phyloP scores from a whole-genome alignment of 2,888 invertebrate genomes.

The Glomeris marginata region DNA sequence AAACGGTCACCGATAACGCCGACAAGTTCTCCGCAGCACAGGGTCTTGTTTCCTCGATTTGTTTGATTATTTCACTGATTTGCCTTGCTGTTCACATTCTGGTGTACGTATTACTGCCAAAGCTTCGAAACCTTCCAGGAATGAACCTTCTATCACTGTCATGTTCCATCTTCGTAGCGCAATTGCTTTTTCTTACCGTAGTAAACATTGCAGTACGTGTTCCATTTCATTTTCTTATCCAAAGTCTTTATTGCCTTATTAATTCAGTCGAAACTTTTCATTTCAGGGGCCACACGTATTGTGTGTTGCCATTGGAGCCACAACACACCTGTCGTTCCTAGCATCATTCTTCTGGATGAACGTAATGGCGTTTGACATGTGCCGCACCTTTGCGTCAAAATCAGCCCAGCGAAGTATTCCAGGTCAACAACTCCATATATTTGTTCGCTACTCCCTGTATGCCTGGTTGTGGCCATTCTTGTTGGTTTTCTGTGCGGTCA shows the following conservation, averaged over 20 bases:
- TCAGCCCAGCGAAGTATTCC: background rate
- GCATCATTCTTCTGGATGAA: constrained; percentile 35
- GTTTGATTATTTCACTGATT: constrained; percentile 26
- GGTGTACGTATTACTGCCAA: constrained; percentile 17
- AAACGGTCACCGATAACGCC: too few species aligned
- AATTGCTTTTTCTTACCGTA: constrained; percentile 25
- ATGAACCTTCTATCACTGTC: constrained; percentile 30
- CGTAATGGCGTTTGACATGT: constrained; percentile 33
- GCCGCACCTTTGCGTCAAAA: constrained; percentile 27
- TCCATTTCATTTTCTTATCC: background rate
- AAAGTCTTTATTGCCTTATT: too few species aligned
- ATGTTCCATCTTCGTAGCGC: constrained; percentile 28
- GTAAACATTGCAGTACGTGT: constrained; percentile 10
- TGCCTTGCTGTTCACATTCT: constrained; percentile 26
- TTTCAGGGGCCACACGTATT: constrained; percentile 6
- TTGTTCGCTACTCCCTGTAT: constrained; percentile 25
- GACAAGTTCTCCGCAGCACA: constrained; percentile 19
- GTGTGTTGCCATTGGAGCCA: constrained; percentile 23
- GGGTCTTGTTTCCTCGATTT: constrained; percentile 24
- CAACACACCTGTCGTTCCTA: constrained; percentile 31
- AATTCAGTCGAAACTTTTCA: too few species aligned
- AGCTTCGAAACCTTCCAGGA: constrained; percentile 29
- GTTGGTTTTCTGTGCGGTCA: constrained; percentile 22
- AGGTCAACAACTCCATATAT: background rate
- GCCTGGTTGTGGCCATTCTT: constrained; percentile 30